These are phyloP conservation scores for Goniozus legneri DNA, from an alignment of 1,140 invertebrate genomes.

Conservation along the genomic window DNA sequence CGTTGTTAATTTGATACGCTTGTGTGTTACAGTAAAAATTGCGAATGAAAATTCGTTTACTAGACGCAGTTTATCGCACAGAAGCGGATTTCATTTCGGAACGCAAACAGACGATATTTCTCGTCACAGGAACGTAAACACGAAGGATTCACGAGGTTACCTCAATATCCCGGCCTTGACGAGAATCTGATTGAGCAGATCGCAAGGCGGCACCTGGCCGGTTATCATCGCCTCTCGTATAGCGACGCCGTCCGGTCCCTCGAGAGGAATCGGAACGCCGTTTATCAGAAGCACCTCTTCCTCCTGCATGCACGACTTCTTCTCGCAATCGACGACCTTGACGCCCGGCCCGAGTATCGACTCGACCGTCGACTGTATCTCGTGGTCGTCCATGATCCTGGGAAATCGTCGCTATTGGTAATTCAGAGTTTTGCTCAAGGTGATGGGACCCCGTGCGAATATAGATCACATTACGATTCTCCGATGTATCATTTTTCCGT, in stretches of 20 bases:
- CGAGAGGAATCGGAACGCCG: constrained; percentile 67
- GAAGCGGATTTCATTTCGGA: too few species aligned
- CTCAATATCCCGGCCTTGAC: constrained; percentile 65
- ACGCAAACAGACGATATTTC: background rate
- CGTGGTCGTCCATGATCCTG: constrained; percentile 63
- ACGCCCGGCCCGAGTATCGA: constrained; percentile 72
- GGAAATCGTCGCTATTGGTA: background rate
- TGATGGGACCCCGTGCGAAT: constrained; percentile 30
- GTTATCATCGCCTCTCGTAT: constrained; percentile 69
- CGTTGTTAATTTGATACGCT: too few species aligned
- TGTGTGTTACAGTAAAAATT: too few species aligned
- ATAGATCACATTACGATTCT: too few species aligned
- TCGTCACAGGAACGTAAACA: too few species aligned
- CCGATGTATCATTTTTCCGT: too few species aligned
- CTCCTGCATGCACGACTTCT: constrained; percentile 68
- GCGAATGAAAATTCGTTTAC: too few species aligned
- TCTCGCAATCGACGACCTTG: constrained; percentile 73
- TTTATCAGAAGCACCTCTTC: constrained; percentile 74
- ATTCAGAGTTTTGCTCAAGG: too few species aligned
- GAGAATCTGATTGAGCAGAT: constrained; percentile 69
- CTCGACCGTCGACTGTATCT: constrained; percentile 76
- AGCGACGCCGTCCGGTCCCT: constrained; percentile 66
- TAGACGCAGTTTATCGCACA: too few species aligned
- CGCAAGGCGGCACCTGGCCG: constrained; percentile 69
- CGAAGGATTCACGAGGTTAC: constrained; percentile 34